phyloP scores from a whole-genome alignment of 2,888 invertebrate genomes.

The Dilophus febrilis region DNA sequence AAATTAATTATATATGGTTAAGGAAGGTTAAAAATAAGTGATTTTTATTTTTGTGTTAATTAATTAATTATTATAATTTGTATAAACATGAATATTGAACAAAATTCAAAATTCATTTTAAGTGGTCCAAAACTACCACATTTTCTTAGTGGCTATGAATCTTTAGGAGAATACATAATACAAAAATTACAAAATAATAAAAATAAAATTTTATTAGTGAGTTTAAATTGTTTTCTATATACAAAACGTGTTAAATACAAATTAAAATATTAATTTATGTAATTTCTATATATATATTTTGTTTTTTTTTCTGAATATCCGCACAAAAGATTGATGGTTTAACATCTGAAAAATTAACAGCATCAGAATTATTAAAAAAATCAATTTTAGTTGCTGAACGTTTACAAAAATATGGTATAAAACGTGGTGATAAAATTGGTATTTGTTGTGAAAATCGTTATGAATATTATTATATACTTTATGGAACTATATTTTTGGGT shows the following conservation, averaged over 20 bases:
- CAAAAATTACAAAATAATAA: slow-evolving; percentile 36
- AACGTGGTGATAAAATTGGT: slow-evolving; percentile 34
- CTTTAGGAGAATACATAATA: slow-evolving; percentile 36
- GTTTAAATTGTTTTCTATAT: no score
- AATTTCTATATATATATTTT: neutral
- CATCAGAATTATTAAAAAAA: slow-evolving; percentile 19
- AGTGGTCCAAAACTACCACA: no score
- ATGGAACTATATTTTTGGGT: slow-evolving; percentile 35
- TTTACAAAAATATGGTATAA: slow-evolving; percentile 30
- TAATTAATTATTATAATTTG: no score
- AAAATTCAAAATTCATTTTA: no score
- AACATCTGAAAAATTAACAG: slow-evolving; percentile 19
- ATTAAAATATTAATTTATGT: neutral
- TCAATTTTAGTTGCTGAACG: slow-evolving; percentile 21
- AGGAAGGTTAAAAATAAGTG: no score
- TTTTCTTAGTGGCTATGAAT: slow-evolving; percentile 8
- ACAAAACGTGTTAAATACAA: no score
- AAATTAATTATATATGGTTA: no score
- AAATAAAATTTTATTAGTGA: slow-evolving; percentile 33
- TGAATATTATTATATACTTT: slow-evolving; percentile 31
- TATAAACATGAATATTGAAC: no score
- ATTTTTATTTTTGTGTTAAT: no score
- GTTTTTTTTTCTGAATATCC: neutral
- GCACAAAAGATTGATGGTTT: slow-evolving; percentile 21
- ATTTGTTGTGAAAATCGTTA: slow-evolving; percentile 39